phyloP scores from a whole-genome alignment of 1,140 invertebrate species.

The Helicoverpa zea region DNA sequence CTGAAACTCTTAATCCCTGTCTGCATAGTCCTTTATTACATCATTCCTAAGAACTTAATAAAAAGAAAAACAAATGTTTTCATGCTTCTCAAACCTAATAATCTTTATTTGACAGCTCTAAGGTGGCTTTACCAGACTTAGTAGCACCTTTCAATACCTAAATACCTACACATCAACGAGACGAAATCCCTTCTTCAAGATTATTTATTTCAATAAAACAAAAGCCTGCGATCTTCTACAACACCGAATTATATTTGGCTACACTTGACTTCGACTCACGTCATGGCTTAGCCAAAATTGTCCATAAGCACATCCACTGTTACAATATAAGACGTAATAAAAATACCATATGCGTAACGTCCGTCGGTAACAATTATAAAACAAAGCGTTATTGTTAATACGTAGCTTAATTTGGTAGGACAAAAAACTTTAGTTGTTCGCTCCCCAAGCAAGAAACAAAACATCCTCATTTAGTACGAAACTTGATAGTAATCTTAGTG shows the following conservation, averaged over 20 bases:
- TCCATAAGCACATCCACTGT: conserved; percentile 1
- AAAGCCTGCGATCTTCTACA: not conserved
- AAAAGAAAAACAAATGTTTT: no score
- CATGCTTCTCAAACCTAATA: no score
- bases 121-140: no score
- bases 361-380: conserved; percentile 49
- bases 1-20: no score
- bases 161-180: no score
- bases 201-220: not conserved
- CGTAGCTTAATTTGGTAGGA: conserved; percentile 57
- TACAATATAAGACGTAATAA: conserved; percentile 11
- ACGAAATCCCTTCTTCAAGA: not conserved
- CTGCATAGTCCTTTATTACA: no score
- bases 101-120: no score
- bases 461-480: conserved; percentile 71
- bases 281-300: not conserved
- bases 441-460: conserved; percentile 59
- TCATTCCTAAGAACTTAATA: no score
- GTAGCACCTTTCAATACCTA: no score
- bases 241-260: not conserved
- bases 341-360: conserved; percentile 8
- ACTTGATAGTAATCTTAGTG: conserved; percentile 66
- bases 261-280: not conserved
- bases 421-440: conserved; percentile 68
- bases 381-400: conserved; percentile 57